Evolutionary conservation across 2,888 invertebrate species (phyloP).

Genomic region (Siphlonurus alternatus): DNA sequence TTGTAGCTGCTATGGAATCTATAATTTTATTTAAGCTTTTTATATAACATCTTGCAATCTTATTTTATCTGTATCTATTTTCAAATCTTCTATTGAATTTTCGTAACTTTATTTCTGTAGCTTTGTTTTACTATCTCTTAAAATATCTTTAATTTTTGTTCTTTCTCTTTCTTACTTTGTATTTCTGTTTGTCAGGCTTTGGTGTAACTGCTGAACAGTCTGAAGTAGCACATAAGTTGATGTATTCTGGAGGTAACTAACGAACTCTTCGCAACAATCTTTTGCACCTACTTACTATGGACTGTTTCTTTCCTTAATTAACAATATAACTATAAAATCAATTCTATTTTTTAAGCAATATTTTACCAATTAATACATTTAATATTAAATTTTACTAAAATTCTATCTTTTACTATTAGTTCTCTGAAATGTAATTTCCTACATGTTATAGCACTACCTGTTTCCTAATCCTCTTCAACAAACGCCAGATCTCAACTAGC

Average conservation of each 20-base stretch:
- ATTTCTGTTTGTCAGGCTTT: slow-evolving; percentile 33
- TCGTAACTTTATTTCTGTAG: not conserved
- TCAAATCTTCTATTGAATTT: not conserved
- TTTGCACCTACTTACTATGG: not conserved
- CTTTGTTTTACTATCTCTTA: slow-evolving; percentile 8
- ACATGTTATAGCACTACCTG: too few relatives aligned
- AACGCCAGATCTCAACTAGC: too few relatives aligned
- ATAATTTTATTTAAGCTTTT: too few relatives aligned
- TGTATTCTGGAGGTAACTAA: slow-evolving; percentile 56
- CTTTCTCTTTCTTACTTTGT: not conserved
- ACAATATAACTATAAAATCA: too few relatives aligned
- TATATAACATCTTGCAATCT: too few relatives aligned
- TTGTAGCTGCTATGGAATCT: too few relatives aligned
- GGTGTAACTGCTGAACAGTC: slow-evolving; percentile 67
- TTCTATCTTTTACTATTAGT: not conserved
- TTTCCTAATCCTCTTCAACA: too few relatives aligned
- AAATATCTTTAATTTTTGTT: slow-evolving; percentile 9
- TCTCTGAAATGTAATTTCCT: too few relatives aligned
- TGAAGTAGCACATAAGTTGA: slow-evolving; percentile 68
- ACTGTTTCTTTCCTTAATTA: too few relatives aligned
- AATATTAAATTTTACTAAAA: not conserved
- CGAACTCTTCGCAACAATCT: slow-evolving; percentile 3
- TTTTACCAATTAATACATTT: not conserved
- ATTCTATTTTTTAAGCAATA: not conserved
- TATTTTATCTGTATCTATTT: too few relatives aligned